Percentiles rank a stretch among this genome's conserved stretches.
phyloP scores from a whole-genome alignment of 2,113 vertebrate genomes.

The Athene noctua region DNA sequence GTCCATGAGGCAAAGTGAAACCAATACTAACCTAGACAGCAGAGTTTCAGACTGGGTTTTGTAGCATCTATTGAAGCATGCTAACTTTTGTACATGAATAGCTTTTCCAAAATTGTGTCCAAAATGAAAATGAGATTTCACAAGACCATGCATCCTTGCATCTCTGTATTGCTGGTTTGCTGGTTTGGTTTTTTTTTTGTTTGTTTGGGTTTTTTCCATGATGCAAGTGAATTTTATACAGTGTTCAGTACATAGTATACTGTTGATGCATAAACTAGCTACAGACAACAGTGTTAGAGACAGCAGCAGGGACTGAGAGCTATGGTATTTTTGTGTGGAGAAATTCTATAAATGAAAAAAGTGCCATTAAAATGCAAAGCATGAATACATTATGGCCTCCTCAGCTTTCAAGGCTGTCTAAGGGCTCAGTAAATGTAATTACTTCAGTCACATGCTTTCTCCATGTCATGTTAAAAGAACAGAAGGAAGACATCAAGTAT shows the following conservation, averaged over 20 bases:
- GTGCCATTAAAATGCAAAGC: not conserved
- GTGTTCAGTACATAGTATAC: not conserved
- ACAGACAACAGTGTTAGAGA: not conserved
- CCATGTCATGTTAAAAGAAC: not conserved
- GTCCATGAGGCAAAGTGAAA: not conserved
- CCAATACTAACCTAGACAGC: not conserved
- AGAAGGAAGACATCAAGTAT: not conserved
- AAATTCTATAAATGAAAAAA: not conserved
- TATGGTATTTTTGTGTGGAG: not conserved
- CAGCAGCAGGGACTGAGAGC: not conserved
- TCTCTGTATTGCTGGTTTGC: not conserved
- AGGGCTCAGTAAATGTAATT: not conserved
- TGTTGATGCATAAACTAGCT: not conserved
- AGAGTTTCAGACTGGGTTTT: not conserved
- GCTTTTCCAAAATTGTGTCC: not conserved
- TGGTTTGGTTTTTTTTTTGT: rapidly evolving
- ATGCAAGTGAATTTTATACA: not conserved
- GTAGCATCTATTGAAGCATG: not conserved
- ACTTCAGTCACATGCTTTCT: not conserved
- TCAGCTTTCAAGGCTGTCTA: not conserved
- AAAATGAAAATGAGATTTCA: not conserved
- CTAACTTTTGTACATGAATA: not conserved
- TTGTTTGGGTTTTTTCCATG: no score
- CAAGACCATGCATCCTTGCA: not conserved
- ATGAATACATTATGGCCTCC: not conserved